These are phyloP conservation scores for Philypnodon macrostomus DNA, from an alignment of 2,797 vertebrate species.

Conservation along the genomic window DNA sequence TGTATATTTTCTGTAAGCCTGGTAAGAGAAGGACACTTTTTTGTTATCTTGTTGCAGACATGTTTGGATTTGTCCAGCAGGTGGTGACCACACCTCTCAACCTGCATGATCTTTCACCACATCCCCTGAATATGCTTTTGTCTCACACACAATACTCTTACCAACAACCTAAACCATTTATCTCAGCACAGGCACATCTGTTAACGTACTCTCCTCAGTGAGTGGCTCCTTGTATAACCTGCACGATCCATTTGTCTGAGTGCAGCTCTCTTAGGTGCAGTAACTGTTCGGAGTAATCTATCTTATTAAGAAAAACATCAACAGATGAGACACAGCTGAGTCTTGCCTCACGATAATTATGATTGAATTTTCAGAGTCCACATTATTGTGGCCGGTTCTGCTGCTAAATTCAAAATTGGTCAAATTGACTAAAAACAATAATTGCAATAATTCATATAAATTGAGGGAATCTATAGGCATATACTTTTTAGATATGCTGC, in stretches of 20 bases:
- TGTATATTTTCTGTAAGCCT: no score
- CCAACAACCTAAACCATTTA: background rate
- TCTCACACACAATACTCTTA: slow-evolving; percentile 3
- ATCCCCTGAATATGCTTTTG: background rate
- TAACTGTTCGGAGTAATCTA: slow-evolving; percentile 13
- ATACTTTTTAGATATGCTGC: no score
- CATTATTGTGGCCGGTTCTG: no score
- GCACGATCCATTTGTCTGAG: slow-evolving; percentile 51
- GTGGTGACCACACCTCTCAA: background rate
- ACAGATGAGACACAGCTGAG: background rate
- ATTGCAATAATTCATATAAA: no score
- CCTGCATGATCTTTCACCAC: background rate
- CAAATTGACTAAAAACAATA: no score
- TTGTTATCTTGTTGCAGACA: background rate
- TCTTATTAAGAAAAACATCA: slow-evolving; percentile 9
- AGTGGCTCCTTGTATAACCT: slow-evolving; percentile 31
- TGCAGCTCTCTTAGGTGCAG: slow-evolving; percentile 22
- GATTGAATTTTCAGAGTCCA: background rate
- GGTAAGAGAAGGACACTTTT: background rate
- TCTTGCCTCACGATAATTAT: background rate
- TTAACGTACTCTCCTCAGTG: slow-evolving; percentile 38
- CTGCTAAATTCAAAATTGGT: no score
- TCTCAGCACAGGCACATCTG: slow-evolving; percentile 37
- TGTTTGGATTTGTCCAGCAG: background rate
- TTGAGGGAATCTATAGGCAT: no score